A percentile compares a stretch with the other conserved stretches of the same genome.
Evolutionary conservation across 2,888 invertebrate genomes (phyloP).

Genomic region (Orgyia antiqua): DNA sequence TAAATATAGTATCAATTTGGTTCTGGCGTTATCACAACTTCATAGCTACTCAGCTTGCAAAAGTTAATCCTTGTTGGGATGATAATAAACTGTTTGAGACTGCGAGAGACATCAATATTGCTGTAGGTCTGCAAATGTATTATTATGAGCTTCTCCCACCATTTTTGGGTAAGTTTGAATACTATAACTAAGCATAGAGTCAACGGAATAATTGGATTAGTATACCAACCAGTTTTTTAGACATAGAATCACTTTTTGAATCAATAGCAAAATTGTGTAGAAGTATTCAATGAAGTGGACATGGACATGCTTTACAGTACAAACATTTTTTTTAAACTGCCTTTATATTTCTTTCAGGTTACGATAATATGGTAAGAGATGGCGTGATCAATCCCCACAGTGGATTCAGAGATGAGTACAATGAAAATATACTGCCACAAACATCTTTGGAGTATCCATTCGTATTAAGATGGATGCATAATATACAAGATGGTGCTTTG

Average conservation of each 20-base stretch:
- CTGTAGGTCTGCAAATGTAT: slow-evolving; percentile 30
- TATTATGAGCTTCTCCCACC: slow-evolving; percentile 25
- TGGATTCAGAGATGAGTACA: slow-evolving; percentile 38
- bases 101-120: slow-evolving; percentile 42
- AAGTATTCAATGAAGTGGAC: no score
- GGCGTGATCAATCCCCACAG: slow-evolving; percentile 28
- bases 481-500: slow-evolving; percentile 35
- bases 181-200: no score
- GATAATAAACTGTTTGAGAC: slow-evolving; percentile 36
- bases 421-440: slow-evolving; percentile 32
- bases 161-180: slow-evolving; percentile 1
- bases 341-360: neutral
- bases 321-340: no score
- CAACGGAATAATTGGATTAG: no score
- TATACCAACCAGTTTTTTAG: no score
- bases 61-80: slow-evolving; percentile 40
- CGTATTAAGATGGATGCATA: slow-evolving; percentile 38
- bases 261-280: no score
- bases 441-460: slow-evolving; percentile 39
- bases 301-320: no score
- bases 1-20: slow-evolving; percentile 36
- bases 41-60: slow-evolving; percentile 28
- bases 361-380: slow-evolving; percentile 29
- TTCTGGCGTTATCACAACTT: slow-evolving; percentile 40
- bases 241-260: no score